Evolutionary conservation across 2,888 invertebrate species (phyloP), one percentile per base, ranked within the genome.

Genomic region (Catonia carolina): DNA sequence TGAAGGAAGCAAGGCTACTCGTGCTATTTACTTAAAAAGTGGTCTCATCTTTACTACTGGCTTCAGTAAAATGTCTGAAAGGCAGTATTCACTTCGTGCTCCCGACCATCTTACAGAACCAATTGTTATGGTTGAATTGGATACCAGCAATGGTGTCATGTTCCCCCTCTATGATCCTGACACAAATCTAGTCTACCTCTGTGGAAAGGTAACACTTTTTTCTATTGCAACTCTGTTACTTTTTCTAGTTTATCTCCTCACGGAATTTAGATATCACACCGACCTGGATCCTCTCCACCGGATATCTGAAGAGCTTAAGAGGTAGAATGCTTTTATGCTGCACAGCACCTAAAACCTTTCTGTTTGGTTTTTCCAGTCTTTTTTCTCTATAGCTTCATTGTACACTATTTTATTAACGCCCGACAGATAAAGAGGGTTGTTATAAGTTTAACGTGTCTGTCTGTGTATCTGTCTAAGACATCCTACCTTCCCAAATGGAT

Each of bases 1-100:
- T 72, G 93, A 94, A 70, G 95, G 94, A 64, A 86, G 90, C 66
- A 95, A 95, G 75, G 93, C 94, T 0, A 89, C 92, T 0, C 77
- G 92, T 56, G 93, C 92, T 50, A 91, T 93, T 69, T 93, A 90
- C 76, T 78, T 93, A 61, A 84, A 91, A 70, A 92, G 94, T 69
- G 93, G 92, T 42, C 80, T 90, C 7, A 88, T 96, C 27, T 92
- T 96, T 70, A 94, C 94, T 12, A 95, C 95, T n/a, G 90, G 91
- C 49, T 99, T 99, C 78, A 98, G 97, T 68, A 88, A 93, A 72
- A 92, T 96, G 86, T 96, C 96, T 45, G 98, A 99, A 75, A 80
- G 99, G 50, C 96, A 99, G 73, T 99, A 98, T 78, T 91, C 95
- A 49, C 78, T 99, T 61, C 84, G 98, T 67, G 90, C 91, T 1